These are phyloP conservation scores for Hydriomena furcata DNA, from an alignment of 2,888 invertebrate genomes.

Conservation along the genomic window DNA sequence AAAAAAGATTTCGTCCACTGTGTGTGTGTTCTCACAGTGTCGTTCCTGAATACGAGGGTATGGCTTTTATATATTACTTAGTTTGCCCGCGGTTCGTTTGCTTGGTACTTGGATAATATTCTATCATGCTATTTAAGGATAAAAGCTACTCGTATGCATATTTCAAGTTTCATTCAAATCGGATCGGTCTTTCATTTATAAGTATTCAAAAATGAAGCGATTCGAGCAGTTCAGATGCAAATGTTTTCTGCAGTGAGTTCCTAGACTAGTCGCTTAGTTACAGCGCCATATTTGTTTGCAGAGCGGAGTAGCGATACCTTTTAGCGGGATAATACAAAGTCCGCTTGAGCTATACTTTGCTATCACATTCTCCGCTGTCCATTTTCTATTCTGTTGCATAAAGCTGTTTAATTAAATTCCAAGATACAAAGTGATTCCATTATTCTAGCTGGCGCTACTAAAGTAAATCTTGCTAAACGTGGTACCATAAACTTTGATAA, in stretches of 20 bases:
- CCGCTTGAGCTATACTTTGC: slow-evolving; percentile 20
- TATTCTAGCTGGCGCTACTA: not conserved
- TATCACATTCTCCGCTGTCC: slow-evolving; percentile 7
- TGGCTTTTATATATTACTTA: too few relatives aligned
- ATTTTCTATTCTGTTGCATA: not conserved
- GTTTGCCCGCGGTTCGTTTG: too few relatives aligned
- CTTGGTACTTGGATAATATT: too few relatives aligned
- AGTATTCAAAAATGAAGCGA: too few relatives aligned
- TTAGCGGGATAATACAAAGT: slow-evolving; percentile 45
- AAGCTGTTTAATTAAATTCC: slow-evolving; percentile 1
- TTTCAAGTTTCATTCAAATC: too few relatives aligned
- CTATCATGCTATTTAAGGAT: too few relatives aligned
- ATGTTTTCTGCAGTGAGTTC: not conserved
- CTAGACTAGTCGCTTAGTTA: slow-evolving; percentile 25
- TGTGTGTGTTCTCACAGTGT: too few relatives aligned
- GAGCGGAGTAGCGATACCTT: slow-evolving; percentile 53
- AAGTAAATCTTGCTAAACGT: not conserved
- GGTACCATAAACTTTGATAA: not conserved
- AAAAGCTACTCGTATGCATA: too few relatives aligned
- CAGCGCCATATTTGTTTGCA: slow-evolving; percentile 48
- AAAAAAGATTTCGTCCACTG: too few relatives aligned
- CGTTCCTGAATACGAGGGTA: too few relatives aligned
- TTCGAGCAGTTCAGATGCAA: not conserved
- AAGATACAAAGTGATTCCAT: not conserved
- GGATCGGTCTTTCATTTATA: too few relatives aligned